These are phyloP conservation scores for Hoplias malabaricus DNA, from an alignment of 2,113 vertebrate genomes.

Conservation along the genomic window DNA sequence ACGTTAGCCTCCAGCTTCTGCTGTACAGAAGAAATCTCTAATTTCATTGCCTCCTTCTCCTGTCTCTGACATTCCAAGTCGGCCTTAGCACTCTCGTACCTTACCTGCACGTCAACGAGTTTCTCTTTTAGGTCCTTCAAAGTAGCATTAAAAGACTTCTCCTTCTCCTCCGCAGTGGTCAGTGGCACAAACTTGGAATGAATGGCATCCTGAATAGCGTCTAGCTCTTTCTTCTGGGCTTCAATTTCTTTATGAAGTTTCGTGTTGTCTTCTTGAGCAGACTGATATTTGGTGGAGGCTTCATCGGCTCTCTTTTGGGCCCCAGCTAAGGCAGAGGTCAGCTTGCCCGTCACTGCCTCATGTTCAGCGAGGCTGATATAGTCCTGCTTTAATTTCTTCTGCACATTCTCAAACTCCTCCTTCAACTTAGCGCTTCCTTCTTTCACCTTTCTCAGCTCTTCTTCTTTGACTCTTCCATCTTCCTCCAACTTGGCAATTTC, in stretches of 20 bases:
- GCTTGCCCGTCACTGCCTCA: conserved; percentile 50
- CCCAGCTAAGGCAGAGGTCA: conserved; percentile 61
- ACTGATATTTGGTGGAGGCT: conserved; percentile 55
- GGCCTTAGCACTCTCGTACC: conserved; percentile 61
- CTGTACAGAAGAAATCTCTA: conserved; percentile 71
- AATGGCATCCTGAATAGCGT: conserved; percentile 90
- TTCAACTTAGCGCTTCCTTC: conserved; percentile 79
- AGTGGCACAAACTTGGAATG: conserved; percentile 82
- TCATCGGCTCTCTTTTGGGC: conserved; percentile 63
- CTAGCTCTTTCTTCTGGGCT: conserved; percentile 88
- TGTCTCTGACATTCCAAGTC: conserved; percentile 59
- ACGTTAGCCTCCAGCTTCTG: conserved; percentile 71
- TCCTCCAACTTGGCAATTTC: conserved; percentile 76
- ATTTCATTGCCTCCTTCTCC: conserved; percentile 75
- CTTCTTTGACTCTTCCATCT: conserved; percentile 67
- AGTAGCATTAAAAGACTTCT: conserved; percentile 70
- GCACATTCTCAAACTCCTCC: conserved; percentile 69
- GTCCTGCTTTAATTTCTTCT: conserved; percentile 70
- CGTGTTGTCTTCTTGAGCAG: conserved; percentile 72
- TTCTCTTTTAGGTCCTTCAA: conserved; percentile 73
- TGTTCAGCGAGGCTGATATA: conserved; percentile 77
- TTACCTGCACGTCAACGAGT: conserved; percentile 71
- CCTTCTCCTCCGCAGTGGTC: conserved; percentile 75
- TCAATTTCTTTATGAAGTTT: conserved; percentile 82
- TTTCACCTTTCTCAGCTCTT: conserved; percentile 74